phyloP scores from a whole-genome alignment of 2,797 vertebrate species.

The Pantherophis vulpinus region DNA sequence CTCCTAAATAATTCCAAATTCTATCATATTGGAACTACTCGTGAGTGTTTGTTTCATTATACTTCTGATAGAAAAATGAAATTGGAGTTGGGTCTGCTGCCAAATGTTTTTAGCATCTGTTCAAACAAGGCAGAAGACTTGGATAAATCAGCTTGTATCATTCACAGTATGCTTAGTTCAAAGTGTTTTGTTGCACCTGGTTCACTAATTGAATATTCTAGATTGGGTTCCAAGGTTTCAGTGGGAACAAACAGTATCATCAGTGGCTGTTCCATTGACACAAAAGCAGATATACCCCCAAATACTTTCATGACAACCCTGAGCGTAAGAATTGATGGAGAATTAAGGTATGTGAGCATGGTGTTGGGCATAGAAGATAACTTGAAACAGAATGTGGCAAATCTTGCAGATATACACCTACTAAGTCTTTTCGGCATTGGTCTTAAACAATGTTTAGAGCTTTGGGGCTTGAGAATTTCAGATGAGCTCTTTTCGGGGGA shows the following conservation, averaged over 20 bases:
- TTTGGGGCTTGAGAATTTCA: conserved; percentile 76
- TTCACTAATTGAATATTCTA: conserved; percentile 85
- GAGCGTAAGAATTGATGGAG: conserved; percentile 67
- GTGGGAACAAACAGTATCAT: conserved; percentile 80
- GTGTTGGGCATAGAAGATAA: conserved; percentile 79
- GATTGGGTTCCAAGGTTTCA: conserved; percentile 74
- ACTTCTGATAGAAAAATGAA: conserved; percentile 74
- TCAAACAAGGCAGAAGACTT: background rate
- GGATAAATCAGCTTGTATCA: conserved; percentile 69
- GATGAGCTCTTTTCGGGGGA: conserved; percentile 77
- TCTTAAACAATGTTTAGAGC: conserved; percentile 73
- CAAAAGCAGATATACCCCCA: conserved; percentile 71
- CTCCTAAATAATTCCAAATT: conserved; percentile 91
- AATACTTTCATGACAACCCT: conserved; percentile 83
- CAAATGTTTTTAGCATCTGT: conserved; percentile 77
- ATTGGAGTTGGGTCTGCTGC: conserved; percentile 78
- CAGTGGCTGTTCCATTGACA: conserved; percentile 76
- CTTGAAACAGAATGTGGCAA: conserved; percentile 75
- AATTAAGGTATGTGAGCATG: conserved; percentile 75
- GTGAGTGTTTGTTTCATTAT: conserved; percentile 89
- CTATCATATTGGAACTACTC: conserved; percentile 89
- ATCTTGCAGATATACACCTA: conserved; percentile 56
- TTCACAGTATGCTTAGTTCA: conserved; percentile 79
- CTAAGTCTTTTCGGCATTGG: conserved; percentile 76
- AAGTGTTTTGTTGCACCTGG: conserved; percentile 71